Percentiles rank a stretch among this genome's conserved stretches.
Evolutionary conservation across 2,797 vertebrate species (phyloP).

Genomic region (Pristis pectinata): DNA sequence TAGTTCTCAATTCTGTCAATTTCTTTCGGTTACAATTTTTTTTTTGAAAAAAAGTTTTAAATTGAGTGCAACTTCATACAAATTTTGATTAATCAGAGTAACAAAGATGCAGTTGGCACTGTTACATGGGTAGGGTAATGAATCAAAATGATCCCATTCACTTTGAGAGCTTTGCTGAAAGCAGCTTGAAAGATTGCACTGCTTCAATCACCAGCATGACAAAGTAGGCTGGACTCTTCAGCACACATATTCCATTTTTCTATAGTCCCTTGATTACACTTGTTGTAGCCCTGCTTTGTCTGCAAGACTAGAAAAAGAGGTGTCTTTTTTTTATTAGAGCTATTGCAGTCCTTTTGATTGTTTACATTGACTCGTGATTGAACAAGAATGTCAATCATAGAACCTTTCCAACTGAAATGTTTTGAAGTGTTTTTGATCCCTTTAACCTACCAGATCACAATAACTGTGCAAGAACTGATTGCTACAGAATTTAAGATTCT

Average conservation of each 20-base stretch:
- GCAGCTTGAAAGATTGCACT: neutral
- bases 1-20: neutral
- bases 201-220: slow-evolving; percentile 21
- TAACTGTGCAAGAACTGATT: neutral
- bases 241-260: neutral
- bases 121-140: neutral
- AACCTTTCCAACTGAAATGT: neutral
- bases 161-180: slow-evolving; percentile 35
- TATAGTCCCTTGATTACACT: neutral
- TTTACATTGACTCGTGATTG: neutral
- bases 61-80: neutral
- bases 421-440: neutral
- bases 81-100: slow-evolving; percentile 22
- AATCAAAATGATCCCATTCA: slow-evolving; percentile 37
- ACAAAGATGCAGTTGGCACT: neutral
- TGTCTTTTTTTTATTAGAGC: neutral
- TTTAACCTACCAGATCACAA: neutral
- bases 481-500: neutral
- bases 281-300: neutral
- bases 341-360: neutral
- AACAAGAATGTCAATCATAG: neutral
- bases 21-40: slow-evolving; percentile 20
- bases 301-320: neutral
- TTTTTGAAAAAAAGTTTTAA: slow-evolving; percentile 6
- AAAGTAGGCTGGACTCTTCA: neutral